Percentiles rank a stretch among this genome's conserved stretches.
Conservation (phyloP, 2,888 invertebrate species). For the Callyntrura sp. region DNA sequence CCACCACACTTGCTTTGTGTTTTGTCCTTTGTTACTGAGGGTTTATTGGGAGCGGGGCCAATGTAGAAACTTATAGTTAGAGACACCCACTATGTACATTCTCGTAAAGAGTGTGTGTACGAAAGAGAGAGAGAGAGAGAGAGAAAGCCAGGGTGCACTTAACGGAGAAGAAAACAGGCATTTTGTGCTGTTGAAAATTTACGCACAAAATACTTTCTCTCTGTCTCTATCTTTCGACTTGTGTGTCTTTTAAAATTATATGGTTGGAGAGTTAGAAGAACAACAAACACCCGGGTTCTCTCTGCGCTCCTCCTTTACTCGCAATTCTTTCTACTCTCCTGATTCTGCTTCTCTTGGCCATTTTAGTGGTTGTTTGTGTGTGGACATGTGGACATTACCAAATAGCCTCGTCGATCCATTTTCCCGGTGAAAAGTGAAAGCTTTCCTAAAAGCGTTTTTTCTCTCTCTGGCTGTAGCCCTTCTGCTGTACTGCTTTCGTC, state of each 20-base stretch:
- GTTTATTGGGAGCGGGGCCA: no score
- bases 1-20: no score
- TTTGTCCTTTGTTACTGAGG: neutral
- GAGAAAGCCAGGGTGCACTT: slow-evolving; percentile 38
- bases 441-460: slow-evolving; percentile 26
- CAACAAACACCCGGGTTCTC: neutral
- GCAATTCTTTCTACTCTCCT: slow-evolving; percentile 6
- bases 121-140: neutral
- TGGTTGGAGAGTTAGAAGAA: slow-evolving; percentile 8
- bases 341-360: neutral
- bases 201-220: slow-evolving; percentile 57
- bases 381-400: slow-evolving; percentile 23
- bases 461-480: neutral
- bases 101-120: neutral
- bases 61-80: no score
- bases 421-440: slow-evolving; percentile 55
- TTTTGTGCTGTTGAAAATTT: slow-evolving; percentile 54
- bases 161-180: slow-evolving; percentile 42
- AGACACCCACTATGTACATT: no score
- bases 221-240: no score
- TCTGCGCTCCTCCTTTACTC: slow-evolving; percentile 44
- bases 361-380: neutral
- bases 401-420: slow-evolving; percentile 41
- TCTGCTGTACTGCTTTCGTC: no score
- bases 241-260: slow-evolving; percentile 1